Conservation (phyloP, 2,888 invertebrate genomes). For the Drosophila phalerata region DNA sequence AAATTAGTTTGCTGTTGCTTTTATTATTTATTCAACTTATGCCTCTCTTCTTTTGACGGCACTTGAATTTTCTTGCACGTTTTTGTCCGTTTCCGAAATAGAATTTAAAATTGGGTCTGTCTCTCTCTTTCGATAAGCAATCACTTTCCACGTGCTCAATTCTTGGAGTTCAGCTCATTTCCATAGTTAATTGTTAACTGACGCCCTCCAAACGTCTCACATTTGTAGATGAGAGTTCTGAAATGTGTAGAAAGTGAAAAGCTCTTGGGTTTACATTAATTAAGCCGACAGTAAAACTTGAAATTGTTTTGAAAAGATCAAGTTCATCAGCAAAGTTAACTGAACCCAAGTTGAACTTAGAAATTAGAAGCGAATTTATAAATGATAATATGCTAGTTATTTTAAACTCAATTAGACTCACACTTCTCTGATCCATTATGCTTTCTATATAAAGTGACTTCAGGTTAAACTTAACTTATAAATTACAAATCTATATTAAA, state of each 20-base stretch:
- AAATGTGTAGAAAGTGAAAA: slow-evolving; percentile 61
- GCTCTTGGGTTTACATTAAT: slow-evolving; percentile 7
- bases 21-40: slow-evolving; percentile 22
- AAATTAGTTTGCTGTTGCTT: slow-evolving; percentile 51
- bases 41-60: slow-evolving; percentile 16
- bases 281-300: slow-evolving; percentile 9
- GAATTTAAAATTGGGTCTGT: slow-evolving; percentile 43
- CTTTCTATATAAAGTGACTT: neutral
- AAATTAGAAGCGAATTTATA: neutral
- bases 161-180: slow-evolving; percentile 54
- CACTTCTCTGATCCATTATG: neutral
- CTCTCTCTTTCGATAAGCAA: slow-evolving; percentile 53
- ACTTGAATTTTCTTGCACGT: slow-evolving; percentile 12
- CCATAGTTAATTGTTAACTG: slow-evolving; percentile 63
- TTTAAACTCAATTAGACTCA: neutral
- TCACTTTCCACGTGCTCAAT: slow-evolving; percentile 75
- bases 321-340: slow-evolving; percentile 19
- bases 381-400: neutral
- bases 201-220: slow-evolving; percentile 21
- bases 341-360: neutral
- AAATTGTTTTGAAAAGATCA: slow-evolving; percentile 10
- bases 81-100: slow-evolving; percentile 28
- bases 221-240: slow-evolving; percentile 41
- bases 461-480: neutral
- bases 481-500: no score